Conservation (phyloP, 2,888 invertebrate species). For the Lithosia quadra region DNA sequence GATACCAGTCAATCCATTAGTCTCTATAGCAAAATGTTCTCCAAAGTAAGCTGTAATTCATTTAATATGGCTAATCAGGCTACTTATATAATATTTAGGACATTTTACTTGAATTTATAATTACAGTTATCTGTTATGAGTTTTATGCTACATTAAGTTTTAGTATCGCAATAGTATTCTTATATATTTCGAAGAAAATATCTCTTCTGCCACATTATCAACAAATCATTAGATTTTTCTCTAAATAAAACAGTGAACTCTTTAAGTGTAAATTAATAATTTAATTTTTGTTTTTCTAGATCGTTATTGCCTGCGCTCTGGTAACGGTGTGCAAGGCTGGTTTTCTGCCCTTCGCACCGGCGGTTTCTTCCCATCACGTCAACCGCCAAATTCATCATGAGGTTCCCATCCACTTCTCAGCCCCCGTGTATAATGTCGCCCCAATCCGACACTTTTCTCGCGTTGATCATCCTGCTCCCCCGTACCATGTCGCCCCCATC, state of each 20-base stretch:
- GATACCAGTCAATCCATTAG: slow-evolving; percentile 81
- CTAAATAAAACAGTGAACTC: not conserved
- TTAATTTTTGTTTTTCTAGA: not conserved
- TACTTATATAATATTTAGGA: slow-evolving; percentile 62
- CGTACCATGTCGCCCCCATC: not conserved
- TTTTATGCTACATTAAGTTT: slow-evolving; percentile 24
- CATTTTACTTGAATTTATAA: slow-evolving; percentile 54
- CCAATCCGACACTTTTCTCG: not conserved
- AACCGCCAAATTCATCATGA: not conserved
- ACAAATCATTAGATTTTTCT: not conserved
- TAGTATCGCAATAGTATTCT: slow-evolving; percentile 10
- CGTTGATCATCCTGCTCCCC: not conserved
- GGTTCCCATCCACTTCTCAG: not conserved
- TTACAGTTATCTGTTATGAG: slow-evolving; percentile 49
- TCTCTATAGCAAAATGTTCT: slow-evolving; percentile 83
- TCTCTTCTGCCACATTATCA: not conserved
- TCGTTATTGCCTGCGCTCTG: slow-evolving; percentile 2
- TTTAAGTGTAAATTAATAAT: not conserved
- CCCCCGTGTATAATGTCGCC: not conserved
- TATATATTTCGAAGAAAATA: not conserved
- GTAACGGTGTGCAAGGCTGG: not conserved
- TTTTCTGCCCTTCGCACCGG: not conserved
- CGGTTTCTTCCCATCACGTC: not conserved
- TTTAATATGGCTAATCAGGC: slow-evolving; percentile 52
- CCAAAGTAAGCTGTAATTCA: slow-evolving; percentile 78